These are phyloP conservation scores for Octomys mimax DNA, from an alignment of 2,797 vertebrate genomes.

Conservation along the genomic window DNA sequence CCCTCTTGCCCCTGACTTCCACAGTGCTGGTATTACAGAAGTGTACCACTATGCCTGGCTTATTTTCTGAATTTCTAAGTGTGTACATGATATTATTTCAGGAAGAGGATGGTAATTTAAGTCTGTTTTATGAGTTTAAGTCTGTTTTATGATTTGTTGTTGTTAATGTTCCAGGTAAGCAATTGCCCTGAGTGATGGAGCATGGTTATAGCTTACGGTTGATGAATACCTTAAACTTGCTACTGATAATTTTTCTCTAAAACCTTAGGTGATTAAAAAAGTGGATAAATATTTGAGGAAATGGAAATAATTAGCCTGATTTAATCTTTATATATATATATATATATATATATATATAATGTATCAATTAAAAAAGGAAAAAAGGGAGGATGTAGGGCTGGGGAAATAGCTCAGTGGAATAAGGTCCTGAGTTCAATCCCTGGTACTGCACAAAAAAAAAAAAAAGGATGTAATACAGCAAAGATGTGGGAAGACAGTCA, in stretches of 20 bases:
- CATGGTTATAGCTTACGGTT: conserved; percentile 8
- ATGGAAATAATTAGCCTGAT: background rate
- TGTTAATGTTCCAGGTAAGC: background rate
- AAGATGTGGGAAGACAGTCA: background rate
- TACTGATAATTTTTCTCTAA: background rate
- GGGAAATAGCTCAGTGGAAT: no score
- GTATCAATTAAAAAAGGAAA: background rate
- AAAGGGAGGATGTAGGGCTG: no score
- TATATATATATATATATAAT: background rate
- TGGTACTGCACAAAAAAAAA: background rate
- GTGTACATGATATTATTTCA: conserved; percentile 34
- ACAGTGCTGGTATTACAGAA: background rate
- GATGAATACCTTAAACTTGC: conserved; percentile 40
- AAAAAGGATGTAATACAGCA: background rate
- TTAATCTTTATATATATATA: background rate
- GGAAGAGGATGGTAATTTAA: conserved; percentile 25
- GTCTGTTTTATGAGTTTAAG: conserved; percentile 18
- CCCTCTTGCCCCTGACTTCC: background rate
- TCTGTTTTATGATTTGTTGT: background rate
- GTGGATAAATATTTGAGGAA: background rate
- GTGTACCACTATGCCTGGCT: background rate
- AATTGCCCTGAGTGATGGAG: background rate
- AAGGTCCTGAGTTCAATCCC: no score
- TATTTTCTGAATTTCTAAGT: conserved; percentile 22
- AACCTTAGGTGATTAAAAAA: conserved; percentile 20